These are phyloP conservation scores for Unio pictorum DNA, from an alignment of 2,888 invertebrate genomes.

Conservation along the genomic window DNA sequence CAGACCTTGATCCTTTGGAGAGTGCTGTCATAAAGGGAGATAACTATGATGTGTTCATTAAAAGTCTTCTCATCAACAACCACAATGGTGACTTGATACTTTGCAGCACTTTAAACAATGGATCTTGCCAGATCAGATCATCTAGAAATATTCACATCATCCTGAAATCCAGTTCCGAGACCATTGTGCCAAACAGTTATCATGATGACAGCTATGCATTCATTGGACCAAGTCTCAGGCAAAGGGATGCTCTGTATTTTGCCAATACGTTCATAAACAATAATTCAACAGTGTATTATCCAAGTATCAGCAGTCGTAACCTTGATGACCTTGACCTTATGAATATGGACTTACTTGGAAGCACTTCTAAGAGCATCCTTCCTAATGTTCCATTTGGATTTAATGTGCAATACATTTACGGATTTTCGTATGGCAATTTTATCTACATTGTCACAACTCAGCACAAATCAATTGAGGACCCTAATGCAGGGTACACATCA, in stretches of 20 bases:
- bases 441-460: constrained; percentile 97
- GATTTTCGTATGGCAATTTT: constrained; percentile 94
- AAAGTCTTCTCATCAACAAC: constrained; percentile 94
- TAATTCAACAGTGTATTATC: constrained; percentile 65
- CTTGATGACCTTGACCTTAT: constrained; percentile 85
- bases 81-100: constrained; percentile 86
- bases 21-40: constrained; percentile 82
- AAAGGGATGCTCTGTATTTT: constrained; percentile 84
- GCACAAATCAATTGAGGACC: constrained; percentile 74
- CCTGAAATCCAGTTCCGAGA: constrained; percentile 79
- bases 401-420: constrained; percentile 95
- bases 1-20: constrained; percentile 86
- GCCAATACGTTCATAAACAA: neutral
- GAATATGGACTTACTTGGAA: constrained; percentile 78
- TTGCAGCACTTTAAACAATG: constrained; percentile 87
- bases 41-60: constrained; percentile 81
- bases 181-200: constrained; percentile 95
- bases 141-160: constrained; percentile 90
- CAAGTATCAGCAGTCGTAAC: constrained; percentile 91
- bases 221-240: constrained; percentile 84
- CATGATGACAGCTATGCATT: constrained; percentile 95
- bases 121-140: constrained; percentile 75
- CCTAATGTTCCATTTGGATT: constrained; percentile 86
- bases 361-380: constrained; percentile 21
- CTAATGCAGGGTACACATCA: constrained; percentile 79